A percentile compares a stretch with the other conserved stretches of the same genome.
phyloP scores from a whole-genome alignment of 2,797 vertebrate species.

The Salmo trutta region DNA sequence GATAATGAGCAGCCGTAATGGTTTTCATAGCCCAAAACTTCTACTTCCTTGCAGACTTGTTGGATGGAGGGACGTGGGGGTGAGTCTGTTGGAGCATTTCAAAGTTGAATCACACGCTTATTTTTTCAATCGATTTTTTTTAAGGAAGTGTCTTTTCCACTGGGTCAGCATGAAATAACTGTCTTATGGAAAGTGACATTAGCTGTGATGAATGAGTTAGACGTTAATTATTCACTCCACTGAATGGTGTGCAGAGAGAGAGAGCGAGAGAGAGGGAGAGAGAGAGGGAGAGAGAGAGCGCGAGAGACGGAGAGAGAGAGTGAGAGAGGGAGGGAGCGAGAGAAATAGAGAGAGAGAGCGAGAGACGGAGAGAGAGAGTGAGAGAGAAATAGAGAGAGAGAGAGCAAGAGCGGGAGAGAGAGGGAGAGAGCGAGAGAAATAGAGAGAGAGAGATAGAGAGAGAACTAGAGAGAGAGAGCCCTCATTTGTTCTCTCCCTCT shows the following conservation, averaged over 20 bases:
- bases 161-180: slow-evolving; percentile 64
- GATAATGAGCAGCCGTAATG: slow-evolving; percentile 53
- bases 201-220: slow-evolving; percentile 73
- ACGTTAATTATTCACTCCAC: slow-evolving; percentile 70
- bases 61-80: background rate
- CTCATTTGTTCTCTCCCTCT: slow-evolving; percentile 44
- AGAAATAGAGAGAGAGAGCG: background rate
- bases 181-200: slow-evolving; percentile 70
- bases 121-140: background rate
- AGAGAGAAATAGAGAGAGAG: no score
- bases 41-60: background rate
- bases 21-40: slow-evolving; percentile 64
- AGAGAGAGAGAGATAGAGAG: background rate
- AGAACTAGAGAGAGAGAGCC: slow-evolving; percentile 5
- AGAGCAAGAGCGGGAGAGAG: background rate
- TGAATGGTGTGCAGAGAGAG: slow-evolving; percentile 42
- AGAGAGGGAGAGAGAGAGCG: no score
- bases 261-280: background rate
- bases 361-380: background rate
- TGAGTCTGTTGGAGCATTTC: slow-evolving; percentile 33
- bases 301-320: background rate
- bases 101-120: slow-evolving; percentile 40
- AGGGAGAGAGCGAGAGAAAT: background rate
- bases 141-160: background rate
- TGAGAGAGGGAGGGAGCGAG: background rate